Evolutionary conservation across 2,888 invertebrate genomes (phyloP).

Genomic region (Petrolisthes cinctipes): DNA sequence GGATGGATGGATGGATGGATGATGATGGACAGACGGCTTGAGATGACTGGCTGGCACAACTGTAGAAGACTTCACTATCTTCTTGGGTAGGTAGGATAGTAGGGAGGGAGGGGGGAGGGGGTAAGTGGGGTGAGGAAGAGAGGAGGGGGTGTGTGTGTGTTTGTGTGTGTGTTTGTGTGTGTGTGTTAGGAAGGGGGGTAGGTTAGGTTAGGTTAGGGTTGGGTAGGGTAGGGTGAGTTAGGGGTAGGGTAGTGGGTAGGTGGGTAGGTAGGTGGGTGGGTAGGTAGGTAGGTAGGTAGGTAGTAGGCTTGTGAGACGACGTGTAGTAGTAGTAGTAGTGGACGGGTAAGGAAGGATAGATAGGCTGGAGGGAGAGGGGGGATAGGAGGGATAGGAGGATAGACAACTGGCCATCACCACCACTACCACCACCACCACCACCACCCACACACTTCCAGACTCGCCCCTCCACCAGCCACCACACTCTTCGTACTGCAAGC

Average conservation of each 20-base stretch:
- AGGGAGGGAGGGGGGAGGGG: neutral
- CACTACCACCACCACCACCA: neutral
- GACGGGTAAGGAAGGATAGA: neutral
- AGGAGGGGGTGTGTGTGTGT: constrained; percentile 1
- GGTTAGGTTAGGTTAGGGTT: neutral
- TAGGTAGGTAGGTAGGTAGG: neutral
- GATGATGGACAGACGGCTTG: neutral
- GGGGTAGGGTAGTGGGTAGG: neutral
- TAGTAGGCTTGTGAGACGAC: neutral
- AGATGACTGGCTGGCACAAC: no score
- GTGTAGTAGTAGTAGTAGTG: neutral
- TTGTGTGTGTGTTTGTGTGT: neutral
- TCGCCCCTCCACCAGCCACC: neutral
- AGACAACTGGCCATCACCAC: no score
- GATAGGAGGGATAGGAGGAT: neutral
- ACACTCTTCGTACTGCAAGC: neutral
- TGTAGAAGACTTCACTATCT: no score
- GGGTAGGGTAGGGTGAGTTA: neutral
- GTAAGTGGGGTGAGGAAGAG: neutral
- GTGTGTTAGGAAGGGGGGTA: neutral
- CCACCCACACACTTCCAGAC: neutral
- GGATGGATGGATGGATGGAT: no score
- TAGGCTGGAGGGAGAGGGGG: neutral
- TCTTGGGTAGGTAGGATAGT: neutral
- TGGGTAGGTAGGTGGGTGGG: neutral